Evolutionary conservation across 2,113 vertebrate genomes (phyloP).

Genomic region (Tachysurus vachellii): DNA sequence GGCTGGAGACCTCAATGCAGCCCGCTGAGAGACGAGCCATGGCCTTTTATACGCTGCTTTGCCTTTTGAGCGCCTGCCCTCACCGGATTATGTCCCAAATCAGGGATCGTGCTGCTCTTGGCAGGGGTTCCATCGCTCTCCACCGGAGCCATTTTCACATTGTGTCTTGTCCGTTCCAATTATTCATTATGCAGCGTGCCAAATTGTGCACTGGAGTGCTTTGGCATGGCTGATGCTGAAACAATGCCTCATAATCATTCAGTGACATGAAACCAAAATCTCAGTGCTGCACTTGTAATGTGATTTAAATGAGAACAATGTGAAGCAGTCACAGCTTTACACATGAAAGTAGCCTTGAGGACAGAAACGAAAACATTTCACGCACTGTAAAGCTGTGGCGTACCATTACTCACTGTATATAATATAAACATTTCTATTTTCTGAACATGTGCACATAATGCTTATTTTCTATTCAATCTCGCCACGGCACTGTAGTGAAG

Average conservation of each 20-base stretch:
- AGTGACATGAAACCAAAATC: conserved; percentile 64
- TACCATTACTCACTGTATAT: conserved; percentile 40
- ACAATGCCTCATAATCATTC: conserved; percentile 73
- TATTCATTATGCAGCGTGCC: conserved; percentile 65
- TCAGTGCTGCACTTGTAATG: conserved; percentile 64
- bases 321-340: conserved; percentile 57
- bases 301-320: conserved; percentile 60
- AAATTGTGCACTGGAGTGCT: conserved; percentile 62
- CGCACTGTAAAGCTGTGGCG: conserved; percentile 53
- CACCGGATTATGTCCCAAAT: conserved; percentile 55
- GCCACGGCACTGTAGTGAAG: conserved; percentile 8
- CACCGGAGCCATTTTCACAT: conserved; percentile 52
- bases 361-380: conserved; percentile 61
- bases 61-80: conserved; percentile 62
- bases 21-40: conserved; percentile 44
- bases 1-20: conserved; percentile 53
- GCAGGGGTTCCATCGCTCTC: conserved; percentile 34
- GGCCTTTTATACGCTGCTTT: conserved; percentile 54
- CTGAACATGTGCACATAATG: not conserved
- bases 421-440: conserved; percentile 7
- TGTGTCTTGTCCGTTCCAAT: conserved; percentile 46
- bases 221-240: conserved; percentile 58
- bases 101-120: conserved; percentile 54
- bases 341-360: conserved; percentile 54
- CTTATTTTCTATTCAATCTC: conserved; percentile 1